Evolutionary conservation across 2,797 vertebrate genomes (phyloP).

Genomic region (Myotis planiceps): DNA sequence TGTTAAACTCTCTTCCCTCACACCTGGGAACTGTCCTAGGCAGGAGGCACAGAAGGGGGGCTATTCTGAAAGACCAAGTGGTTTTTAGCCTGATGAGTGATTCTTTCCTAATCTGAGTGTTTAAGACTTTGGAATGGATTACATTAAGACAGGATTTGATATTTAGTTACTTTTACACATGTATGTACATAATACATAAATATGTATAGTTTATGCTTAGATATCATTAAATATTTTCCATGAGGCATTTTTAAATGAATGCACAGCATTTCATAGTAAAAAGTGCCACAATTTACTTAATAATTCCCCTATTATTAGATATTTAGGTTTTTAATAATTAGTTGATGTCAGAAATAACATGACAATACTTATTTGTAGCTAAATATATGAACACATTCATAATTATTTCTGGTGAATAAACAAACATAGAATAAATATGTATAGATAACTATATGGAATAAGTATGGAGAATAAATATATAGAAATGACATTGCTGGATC

Average conservation of each 20-base stretch:
- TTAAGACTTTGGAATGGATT: neutral
- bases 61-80: neutral
- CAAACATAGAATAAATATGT: neutral
- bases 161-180: neutral
- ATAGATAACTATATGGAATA: neutral
- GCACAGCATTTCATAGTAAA: neutral
- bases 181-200: neutral
- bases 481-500: neutral
- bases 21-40: neutral
- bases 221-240: neutral
- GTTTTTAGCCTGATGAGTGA: neutral
- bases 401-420: neutral
- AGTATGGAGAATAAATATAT: neutral
- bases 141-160: neutral
- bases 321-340: neutral
- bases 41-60: neutral
- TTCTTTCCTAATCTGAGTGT: neutral
- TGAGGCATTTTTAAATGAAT: slow-evolving; percentile 1
- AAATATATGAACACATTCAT: neutral
- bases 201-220: neutral
- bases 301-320: neutral
- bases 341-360: neutral
- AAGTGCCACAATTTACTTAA: neutral
- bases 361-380: neutral
- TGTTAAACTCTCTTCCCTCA: neutral